phyloP scores from a whole-genome alignment of 2,113 vertebrate genomes.

The Mystacornis crossleyi region DNA sequence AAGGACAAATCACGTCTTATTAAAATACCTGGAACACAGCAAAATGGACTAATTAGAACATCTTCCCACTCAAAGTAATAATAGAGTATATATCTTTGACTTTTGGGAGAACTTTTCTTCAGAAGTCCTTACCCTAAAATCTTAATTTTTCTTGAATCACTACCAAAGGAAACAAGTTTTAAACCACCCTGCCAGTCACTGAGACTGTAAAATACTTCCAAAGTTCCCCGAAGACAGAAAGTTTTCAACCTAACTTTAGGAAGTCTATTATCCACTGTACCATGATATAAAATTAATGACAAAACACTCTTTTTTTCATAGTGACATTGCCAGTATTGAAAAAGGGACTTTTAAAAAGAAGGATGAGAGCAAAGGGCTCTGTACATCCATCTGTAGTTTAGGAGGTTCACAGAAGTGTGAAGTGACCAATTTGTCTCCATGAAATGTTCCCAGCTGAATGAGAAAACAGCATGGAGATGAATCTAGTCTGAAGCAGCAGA shows the following conservation, averaged over 20 bases:
- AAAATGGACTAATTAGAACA: neutral
- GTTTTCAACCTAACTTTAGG: neutral
- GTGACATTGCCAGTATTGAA: neutral
- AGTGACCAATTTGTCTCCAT: neutral
- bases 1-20: neutral
- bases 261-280: neutral
- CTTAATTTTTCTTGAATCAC: neutral
- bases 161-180: neutral
- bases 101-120: neutral
- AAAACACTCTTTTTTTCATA: neutral
- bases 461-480: neutral
- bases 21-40: neutral
- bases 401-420: slow-evolving; percentile 38
- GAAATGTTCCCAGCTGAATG: slow-evolving; percentile 13
- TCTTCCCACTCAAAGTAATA: neutral
- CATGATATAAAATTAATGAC: neutral
- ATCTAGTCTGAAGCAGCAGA: neutral
- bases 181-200: neutral
- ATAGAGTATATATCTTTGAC: neutral
- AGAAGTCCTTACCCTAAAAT: neutral
- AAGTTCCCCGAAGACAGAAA: neutral
- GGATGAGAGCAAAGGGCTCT: neutral
- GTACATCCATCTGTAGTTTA: slow-evolving; percentile 9
- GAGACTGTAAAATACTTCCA: neutral
- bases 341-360: neutral